These are phyloP conservation scores for Indri indri DNA, from an alignment of 2,113 vertebrate genomes.

Conservation along the genomic window DNA sequence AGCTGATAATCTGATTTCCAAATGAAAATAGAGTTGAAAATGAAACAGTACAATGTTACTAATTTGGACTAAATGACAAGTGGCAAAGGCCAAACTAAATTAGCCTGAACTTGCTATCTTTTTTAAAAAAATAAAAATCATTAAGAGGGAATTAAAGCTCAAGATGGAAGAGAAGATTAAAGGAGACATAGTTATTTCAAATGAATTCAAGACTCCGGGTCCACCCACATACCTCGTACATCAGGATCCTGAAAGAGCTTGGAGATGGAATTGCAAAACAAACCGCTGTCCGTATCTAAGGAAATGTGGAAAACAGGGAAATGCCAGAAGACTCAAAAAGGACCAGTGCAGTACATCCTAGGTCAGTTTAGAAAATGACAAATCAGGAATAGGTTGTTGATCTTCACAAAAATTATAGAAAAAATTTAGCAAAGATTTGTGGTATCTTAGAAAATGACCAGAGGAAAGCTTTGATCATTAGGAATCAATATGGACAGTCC, in stretches of 20 bases:
- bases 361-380: background rate
- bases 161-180: background rate
- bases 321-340: background rate
- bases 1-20: background rate
- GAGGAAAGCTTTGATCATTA: background rate
- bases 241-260: background rate
- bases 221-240: background rate
- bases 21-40: slow-evolving; percentile 28
- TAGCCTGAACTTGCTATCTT: background rate
- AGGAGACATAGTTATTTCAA: background rate
- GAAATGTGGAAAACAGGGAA: background rate
- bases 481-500: rapidly evolving
- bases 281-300: background rate
- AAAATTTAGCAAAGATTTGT: background rate
- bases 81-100: slow-evolving; percentile 29
- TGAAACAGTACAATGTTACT: background rate
- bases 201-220: background rate
- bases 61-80: slow-evolving; percentile 26
- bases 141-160: slow-evolving; percentile 5
- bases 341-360: background rate
- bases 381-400: background rate
- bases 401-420: background rate
- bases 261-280: background rate
- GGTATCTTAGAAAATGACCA: background rate
- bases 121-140: background rate